Conservation (phyloP, 2,797 vertebrate species). For the Pteronotus mesoamericanus region DNA sequence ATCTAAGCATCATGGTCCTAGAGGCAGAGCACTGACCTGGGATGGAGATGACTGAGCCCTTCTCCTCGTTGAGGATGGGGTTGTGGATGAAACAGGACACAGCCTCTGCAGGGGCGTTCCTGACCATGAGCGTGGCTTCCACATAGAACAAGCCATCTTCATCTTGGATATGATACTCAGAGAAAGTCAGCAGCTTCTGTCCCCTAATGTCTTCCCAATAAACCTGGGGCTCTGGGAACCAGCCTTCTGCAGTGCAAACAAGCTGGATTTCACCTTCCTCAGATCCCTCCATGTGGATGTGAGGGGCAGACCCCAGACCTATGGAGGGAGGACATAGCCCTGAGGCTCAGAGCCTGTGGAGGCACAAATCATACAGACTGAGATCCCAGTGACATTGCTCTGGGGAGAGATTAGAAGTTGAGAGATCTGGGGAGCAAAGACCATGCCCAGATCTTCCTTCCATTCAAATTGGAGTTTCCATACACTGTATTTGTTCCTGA, state of each 20-base stretch:
- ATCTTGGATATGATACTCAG: neutral
- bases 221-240: constrained; percentile 63
- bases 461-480: neutral
- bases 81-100: constrained; percentile 54
- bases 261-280: neutral
- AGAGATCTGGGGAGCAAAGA: neutral
- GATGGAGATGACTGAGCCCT: neutral
- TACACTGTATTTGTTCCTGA: neutral
- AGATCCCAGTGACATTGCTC: neutral
- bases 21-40: constrained; percentile 39
- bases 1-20: neutral
- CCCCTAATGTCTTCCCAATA: constrained; percentile 35
- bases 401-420: neutral
- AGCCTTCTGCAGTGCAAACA: constrained; percentile 44
- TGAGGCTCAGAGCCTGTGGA: neutral
- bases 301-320: constrained; percentile 55
- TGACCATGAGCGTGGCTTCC: constrained; percentile 39
- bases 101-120: neutral
- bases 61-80: neutral
- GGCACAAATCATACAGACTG: neutral
- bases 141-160: constrained; percentile 35
- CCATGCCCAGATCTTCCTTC: neutral
- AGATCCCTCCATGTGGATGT: neutral
- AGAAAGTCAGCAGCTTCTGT: neutral
- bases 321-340: neutral